Evolutionary conservation across 2,797 vertebrate species (phyloP), one percentile per base, ranked within the genome.

Genomic region (Rhinatrema bivittatum): DNA sequence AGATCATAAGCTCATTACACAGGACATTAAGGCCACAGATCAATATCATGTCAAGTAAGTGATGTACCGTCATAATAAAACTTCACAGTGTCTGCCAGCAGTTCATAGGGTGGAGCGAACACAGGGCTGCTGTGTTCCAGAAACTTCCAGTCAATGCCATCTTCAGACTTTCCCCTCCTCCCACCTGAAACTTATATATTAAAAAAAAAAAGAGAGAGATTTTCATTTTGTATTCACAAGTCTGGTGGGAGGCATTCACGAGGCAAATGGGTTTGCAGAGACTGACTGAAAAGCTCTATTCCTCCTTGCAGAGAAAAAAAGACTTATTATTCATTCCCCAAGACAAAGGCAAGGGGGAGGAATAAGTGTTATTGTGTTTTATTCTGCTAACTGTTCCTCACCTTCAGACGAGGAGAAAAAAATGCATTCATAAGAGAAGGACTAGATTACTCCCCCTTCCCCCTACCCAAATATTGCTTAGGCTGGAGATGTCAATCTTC

Each of bases 141-240:
- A 60, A 76, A 80, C 67, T 75, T 86, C 83, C 78, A 76, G 41
- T 78, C 85, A 20, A 83, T 58, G 17, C 76, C 72, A 25, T 78
- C 49, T 62, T 86, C 66, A 38, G 84, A 78, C 58, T 86, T n/a
- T 89, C 41, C 83, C 72, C 38, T 85, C 78, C 45, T 88, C 81
- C 76, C 74, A 83, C 83, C 79, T 64, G 32, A 18, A 53, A 25
- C 3, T 37, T 47, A 23, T 25, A n/a, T n/a, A n/a, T n/a, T n/a
- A n/a, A n/a, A n/a, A n/a, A 57, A 36, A 3, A 36, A 27, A 31
- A 26, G 29, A 38, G 24, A 17, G 4, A 63, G 56, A 29, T 29
- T 44, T 46, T 29, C 35, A 18, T 31, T 38, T n/a, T n/a, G n/a
- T n/a, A 48, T 42, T 19, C 18, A 17, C 28, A 53, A 13, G 12